Evolutionary conservation across 2,797 vertebrate species (phyloP).

Genomic region (Ctenopoma multispine): DNA sequence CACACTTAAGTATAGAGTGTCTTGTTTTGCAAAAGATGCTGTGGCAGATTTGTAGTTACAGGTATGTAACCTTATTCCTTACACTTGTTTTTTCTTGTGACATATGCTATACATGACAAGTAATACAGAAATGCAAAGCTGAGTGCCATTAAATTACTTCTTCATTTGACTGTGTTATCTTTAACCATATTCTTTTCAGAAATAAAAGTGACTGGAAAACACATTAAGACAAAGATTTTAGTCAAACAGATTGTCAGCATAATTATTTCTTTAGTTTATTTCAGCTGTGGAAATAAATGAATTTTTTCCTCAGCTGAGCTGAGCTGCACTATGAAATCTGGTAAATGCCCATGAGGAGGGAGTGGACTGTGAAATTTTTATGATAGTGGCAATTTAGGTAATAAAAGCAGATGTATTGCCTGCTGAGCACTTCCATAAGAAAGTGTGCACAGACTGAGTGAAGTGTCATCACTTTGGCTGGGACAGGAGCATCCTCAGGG

Average conservation of each 20-base stretch:
- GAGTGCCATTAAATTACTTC: no score
- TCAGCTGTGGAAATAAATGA: conserved; percentile 22
- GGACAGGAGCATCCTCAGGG: conserved; percentile 65
- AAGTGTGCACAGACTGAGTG: conserved; percentile 57
- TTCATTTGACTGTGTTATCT: background rate
- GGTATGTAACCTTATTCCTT: no score
- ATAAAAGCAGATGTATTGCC: conserved; percentile 64
- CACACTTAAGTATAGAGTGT: no score
- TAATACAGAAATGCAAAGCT: no score
- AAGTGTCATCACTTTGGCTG: conserved; percentile 66
- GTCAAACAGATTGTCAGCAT: conserved; percentile 6
- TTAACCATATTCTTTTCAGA: background rate
- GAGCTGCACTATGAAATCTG: conserved; percentile 19
- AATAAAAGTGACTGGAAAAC: background rate
- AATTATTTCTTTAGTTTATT: conserved; percentile 27
- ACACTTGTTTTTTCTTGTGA: no score
- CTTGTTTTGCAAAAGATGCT: no score
- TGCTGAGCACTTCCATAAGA: conserved; percentile 61
- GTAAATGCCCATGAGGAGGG: conserved; percentile 43
- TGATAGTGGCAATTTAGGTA: conserved; percentile 60
- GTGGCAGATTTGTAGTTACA: no score
- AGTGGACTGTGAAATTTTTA: conserved; percentile 54
- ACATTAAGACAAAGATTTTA: background rate
- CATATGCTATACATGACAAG: no score
- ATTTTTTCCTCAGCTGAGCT: conserved; percentile 19